These are phyloP conservation scores for Xylocampa areola DNA, from an alignment of 2,888 invertebrate species.

Conservation along the genomic window DNA sequence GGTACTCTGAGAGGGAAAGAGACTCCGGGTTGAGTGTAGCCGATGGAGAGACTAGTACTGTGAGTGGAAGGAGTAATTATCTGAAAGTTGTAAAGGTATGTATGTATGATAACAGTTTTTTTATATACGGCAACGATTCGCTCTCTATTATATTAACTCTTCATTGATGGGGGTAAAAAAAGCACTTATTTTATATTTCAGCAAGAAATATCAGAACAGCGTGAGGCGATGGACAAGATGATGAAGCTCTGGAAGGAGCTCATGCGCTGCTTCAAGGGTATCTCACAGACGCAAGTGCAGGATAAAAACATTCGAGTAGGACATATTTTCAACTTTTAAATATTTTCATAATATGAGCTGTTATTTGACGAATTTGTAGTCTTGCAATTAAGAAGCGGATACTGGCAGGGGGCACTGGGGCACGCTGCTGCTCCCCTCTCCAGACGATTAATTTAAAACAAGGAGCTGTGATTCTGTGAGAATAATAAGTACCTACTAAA, in stretches of 20 bases:
- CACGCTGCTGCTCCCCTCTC: no score
- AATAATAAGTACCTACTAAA: no score
- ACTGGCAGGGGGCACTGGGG: no score
- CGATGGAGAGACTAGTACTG: constrained; percentile 80
- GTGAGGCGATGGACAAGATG: constrained; percentile 87
- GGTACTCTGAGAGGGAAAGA: constrained; percentile 79
- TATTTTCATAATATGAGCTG: no score
- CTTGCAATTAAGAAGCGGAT: no score
- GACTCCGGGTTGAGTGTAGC: constrained; percentile 84
- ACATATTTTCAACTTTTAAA: no score
- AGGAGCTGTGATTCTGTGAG: no score
- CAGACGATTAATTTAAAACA: no score
- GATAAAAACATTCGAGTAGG: constrained; percentile 75
- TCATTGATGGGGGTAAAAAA: no score
- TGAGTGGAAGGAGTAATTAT: constrained; percentile 82
- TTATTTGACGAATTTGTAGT: no score
- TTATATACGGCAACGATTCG: no score
- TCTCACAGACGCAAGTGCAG: constrained; percentile 73
- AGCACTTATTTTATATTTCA: constrained; percentile 39
- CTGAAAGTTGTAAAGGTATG: constrained; percentile 81
- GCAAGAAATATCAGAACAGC: constrained; percentile 86
- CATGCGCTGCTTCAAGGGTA: constrained; percentile 85
- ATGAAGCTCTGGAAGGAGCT: constrained; percentile 87
- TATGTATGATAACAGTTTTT: no score
- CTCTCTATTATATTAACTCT: background rate